phyloP scores from a whole-genome alignment of 2,888 invertebrate species.

The Amphipoea oculea region DNA sequence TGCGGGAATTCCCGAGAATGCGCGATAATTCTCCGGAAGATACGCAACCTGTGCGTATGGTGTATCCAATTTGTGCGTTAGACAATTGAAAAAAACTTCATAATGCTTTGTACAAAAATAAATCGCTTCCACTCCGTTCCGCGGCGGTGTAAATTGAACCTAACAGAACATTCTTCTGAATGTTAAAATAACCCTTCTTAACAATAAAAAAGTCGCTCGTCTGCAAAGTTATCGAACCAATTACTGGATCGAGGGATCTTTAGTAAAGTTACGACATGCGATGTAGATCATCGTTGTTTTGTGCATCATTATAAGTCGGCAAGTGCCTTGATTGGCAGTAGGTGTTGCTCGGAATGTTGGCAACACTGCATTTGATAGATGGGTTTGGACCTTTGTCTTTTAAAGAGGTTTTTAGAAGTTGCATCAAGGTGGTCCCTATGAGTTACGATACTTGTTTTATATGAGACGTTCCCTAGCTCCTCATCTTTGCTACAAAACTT shows the following conservation, averaged over 20 bases:
- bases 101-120: no score
- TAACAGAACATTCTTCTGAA: no score
- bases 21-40: no score
- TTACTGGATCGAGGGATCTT: constrained; percentile 60
- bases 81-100: no score
- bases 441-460: neutral
- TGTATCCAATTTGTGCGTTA: no score
- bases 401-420: neutral
- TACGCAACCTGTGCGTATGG: no score
- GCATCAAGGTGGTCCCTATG: neutral
- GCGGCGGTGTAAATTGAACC: no score
- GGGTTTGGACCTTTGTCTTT: neutral
- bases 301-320: constrained; percentile 57
- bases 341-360: constrained; percentile 52
- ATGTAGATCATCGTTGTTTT: constrained; percentile 65
- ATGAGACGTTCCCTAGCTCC: neutral
- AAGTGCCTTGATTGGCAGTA: constrained; percentile 39
- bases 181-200: neutral
- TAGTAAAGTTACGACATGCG: constrained; percentile 57
- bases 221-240: constrained; percentile 39
- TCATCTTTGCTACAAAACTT: neutral
- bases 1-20: no score
- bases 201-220: constrained; percentile 27
- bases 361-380: constrained; percentile 31
- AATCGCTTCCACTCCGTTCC: no score